Evolutionary conservation across 92 coral and sea anemone genomes (phyloP).

Genomic region (Umimayanthus kanabou): DNA sequence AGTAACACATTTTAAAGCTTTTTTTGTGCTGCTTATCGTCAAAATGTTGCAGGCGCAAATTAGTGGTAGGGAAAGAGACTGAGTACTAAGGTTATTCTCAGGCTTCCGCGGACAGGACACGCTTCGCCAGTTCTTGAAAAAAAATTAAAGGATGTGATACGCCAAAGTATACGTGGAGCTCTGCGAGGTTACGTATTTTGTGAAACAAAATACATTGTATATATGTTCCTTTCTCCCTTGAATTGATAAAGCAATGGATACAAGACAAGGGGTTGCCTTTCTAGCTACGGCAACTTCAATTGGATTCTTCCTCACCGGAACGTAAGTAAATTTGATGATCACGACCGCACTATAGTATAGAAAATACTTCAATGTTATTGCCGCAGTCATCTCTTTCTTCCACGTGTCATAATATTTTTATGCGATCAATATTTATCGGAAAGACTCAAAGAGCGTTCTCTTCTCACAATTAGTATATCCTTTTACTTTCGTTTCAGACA

Average conservation of each 20-base stretch:
- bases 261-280: constrained; percentile 61
- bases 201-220: neutral
- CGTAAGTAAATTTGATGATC: constrained; percentile 55
- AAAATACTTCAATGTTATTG: neutral
- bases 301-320: constrained; percentile 80
- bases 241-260: constrained; percentile 51
- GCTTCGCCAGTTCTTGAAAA: too few species aligned
- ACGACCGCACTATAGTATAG: too few species aligned
- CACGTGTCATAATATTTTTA: neutral
- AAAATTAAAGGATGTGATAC: too few species aligned
- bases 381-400: neutral
- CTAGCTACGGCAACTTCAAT: constrained; percentile 70
- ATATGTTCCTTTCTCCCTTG: neutral
- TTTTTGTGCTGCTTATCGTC: too few species aligned
- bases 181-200: neutral
- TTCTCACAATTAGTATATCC: neutral
- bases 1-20: too few species aligned
- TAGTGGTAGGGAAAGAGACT: neutral
- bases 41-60: too few species aligned
- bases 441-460: neutral
- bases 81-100: neutral
- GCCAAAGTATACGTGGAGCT: constrained; percentile 9
- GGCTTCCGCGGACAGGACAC: neutral
- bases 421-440: neutral
- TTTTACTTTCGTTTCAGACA: constrained; percentile 56